phyloP scores from a whole-genome alignment of 2,888 invertebrate species.

The Nymphalis polychloros region DNA sequence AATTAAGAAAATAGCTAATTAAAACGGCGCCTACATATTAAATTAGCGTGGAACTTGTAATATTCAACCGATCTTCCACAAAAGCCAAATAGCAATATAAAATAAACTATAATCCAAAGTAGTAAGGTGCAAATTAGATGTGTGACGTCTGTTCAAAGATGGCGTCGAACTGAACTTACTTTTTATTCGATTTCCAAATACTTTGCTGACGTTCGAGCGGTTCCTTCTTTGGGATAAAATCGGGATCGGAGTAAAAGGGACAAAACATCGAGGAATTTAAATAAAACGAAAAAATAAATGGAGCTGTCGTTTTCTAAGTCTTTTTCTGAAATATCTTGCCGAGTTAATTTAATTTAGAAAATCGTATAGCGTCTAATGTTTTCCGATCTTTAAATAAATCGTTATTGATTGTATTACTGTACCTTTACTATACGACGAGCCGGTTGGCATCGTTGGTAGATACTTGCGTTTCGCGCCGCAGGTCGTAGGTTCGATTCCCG shows the following conservation, averaged over 20 bases:
- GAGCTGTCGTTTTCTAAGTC: conserved; percentile 8
- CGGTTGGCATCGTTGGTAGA: too few species aligned
- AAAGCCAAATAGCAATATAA: conserved; percentile 6
- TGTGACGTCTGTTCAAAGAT: conserved; percentile 52
- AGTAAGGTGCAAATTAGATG: conserved; percentile 40
- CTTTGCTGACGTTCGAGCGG: conserved; percentile 54
- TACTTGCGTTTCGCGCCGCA: too few species aligned
- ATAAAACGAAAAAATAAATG: conserved; percentile 24
- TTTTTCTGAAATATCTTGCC: conserved; percentile 9
- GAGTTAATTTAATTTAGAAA: conserved; percentile 9
- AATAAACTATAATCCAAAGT: neutral
- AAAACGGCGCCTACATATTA: conserved; percentile 53
- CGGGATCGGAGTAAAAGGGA: conserved; percentile 44
- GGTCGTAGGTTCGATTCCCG: too few species aligned
- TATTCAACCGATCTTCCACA: conserved; percentile 28
- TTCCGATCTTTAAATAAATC: neutral
- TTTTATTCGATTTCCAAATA: conserved; percentile 71
- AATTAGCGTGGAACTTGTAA: conserved; percentile 51
- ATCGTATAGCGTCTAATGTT: neutral
- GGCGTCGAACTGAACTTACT: conserved; percentile 65
- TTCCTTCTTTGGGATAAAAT: conserved; percentile 54
- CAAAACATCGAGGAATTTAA: conserved; percentile 18
- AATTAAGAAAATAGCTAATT: conserved; percentile 51
- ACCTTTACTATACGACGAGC: too few species aligned
- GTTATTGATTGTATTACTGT: too few species aligned